A percentile compares a stretch with the other conserved stretches of the same genome.
Evolutionary conservation across 2,113 vertebrate genomes (phyloP).

Genomic region (Leuciscus idus): DNA sequence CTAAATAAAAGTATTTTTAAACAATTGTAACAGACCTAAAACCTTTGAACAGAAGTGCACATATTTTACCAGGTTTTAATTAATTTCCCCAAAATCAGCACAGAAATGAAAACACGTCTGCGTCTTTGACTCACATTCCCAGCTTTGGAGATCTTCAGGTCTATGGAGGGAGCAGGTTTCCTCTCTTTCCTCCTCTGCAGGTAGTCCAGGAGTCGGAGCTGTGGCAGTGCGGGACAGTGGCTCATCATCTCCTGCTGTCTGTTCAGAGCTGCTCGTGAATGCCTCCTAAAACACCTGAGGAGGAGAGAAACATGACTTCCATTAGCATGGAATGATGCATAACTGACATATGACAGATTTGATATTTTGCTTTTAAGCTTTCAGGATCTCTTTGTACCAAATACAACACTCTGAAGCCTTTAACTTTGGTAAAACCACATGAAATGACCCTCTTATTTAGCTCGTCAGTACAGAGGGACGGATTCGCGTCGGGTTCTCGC

Average conservation of each 20-base stretch:
- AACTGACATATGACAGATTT: not conserved
- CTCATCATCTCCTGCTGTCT: constrained; percentile 91
- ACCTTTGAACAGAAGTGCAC: not conserved
- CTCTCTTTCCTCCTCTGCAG: constrained; percentile 94
- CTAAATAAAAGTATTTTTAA: not conserved
- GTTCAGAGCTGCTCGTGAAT: constrained; percentile 91
- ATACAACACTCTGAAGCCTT: not conserved
- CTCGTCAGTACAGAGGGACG: no score
- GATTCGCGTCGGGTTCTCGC: not conserved
- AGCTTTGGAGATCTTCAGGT: constrained; percentile 98
- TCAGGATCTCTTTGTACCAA: not conserved
- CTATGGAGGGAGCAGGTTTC: constrained; percentile 85
- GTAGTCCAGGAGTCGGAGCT: constrained; percentile 92
- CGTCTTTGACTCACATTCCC: constrained; percentile 85
- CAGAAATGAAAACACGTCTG: not conserved
- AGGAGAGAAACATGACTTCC: constrained; percentile 1
- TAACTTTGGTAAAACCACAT: not conserved
- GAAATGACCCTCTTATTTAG: not conserved
- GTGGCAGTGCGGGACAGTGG: constrained; percentile 86
- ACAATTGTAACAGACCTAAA: not conserved
- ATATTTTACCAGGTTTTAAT: not conserved
- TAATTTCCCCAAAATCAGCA: not conserved
- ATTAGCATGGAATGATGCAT: not conserved
- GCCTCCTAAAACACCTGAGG: constrained; percentile 90
- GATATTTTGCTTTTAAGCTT: not conserved